These are phyloP conservation scores for Lasius fuliginosus DNA, from an alignment of 2,888 invertebrate genomes.

Conservation along the genomic window DNA sequence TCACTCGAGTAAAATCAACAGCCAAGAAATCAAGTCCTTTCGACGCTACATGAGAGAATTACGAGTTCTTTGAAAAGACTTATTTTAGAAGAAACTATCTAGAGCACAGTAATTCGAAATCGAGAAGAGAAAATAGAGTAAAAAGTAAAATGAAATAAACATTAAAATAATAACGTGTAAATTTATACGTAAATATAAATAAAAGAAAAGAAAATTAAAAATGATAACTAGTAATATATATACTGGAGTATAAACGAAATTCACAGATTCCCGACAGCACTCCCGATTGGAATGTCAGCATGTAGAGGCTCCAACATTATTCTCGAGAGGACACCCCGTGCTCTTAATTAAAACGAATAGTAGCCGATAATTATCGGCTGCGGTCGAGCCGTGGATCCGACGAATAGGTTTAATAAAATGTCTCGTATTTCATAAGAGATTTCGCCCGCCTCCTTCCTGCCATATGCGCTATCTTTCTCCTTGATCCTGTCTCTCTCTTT, in stretches of 20 bases:
- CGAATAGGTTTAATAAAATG: conserved; percentile 81
- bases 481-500: conserved; percentile 36
- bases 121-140: background rate
- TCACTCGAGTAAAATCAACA: conserved; percentile 32
- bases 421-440: conserved; percentile 78
- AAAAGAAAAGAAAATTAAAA: background rate
- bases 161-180: background rate
- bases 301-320: conserved; percentile 42
- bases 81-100: background rate
- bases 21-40: conserved; percentile 5
- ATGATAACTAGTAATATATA: background rate
- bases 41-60: background rate
- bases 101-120: background rate
- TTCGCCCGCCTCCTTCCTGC: conserved; percentile 56
- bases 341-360: conserved; percentile 74
- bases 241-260: background rate
- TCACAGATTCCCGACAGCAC: background rate
- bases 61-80: background rate
- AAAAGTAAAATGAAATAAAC: background rate
- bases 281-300: conserved; percentile 37
- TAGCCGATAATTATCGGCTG: conserved; percentile 75
- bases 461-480: conserved; percentile 19
- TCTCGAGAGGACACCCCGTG: conserved; percentile 57
- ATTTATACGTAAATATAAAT: background rate
- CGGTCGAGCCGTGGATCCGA: conserved; percentile 63